Evolutionary conservation across 2,113 vertebrate species (phyloP).

Genomic region (Oryzias celebensis): DNA sequence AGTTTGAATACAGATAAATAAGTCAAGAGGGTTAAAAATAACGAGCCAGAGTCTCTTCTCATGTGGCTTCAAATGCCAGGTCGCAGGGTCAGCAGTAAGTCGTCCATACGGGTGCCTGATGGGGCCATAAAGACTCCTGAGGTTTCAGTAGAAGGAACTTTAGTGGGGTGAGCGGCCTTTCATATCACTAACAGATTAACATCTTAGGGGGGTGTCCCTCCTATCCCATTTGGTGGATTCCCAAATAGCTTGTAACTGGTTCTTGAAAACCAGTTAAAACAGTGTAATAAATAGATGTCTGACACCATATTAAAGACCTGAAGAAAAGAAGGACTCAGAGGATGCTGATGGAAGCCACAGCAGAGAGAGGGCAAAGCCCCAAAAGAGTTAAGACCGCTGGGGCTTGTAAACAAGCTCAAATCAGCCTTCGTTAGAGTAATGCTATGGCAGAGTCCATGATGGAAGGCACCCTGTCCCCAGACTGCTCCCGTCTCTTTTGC

Average conservation of each 20-base stretch:
- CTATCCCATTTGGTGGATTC: conserved; percentile 75
- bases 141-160: conserved; percentile 67
- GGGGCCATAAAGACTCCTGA: conserved; percentile 75
- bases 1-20: neutral
- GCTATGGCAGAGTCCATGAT: conserved; percentile 69
- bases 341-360: conserved; percentile 16
- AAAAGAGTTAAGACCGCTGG: conserved; percentile 78
- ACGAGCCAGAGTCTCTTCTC: conserved; percentile 70
- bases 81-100: conserved; percentile 78
- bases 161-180: conserved; percentile 78
- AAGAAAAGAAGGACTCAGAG: conserved; percentile 54
- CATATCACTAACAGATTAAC: conserved; percentile 79
- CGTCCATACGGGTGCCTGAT: conserved; percentile 77
- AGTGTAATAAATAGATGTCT: conserved; percentile 76
- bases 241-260: conserved; percentile 79
- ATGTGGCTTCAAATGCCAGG: conserved; percentile 76
- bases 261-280: conserved; percentile 77
- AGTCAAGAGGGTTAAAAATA: conserved; percentile 4
- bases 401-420: conserved; percentile 82
- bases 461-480: conserved; percentile 43
- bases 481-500: conserved; percentile 34
- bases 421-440: conserved; percentile 78
- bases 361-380: conserved; percentile 38
- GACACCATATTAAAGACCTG: conserved; percentile 78
- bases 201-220: conserved; percentile 75